phyloP scores from a whole-genome alignment of 1,140 invertebrate genomes.

The Dysdera silvatica region DNA sequence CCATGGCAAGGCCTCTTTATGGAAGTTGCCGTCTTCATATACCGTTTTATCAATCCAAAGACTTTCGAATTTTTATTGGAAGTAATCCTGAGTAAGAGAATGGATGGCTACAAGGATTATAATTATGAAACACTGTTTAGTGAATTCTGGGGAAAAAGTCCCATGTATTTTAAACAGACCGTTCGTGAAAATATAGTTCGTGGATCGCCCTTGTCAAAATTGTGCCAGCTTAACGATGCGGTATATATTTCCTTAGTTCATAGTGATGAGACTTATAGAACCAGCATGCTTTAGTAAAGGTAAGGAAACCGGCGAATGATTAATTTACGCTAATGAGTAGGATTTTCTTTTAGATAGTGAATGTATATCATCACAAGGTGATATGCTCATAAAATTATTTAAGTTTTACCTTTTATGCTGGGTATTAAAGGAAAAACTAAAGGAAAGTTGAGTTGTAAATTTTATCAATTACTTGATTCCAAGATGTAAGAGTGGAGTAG shows the following conservation, averaged over 20 bases:
- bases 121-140: slow-evolving; percentile 22
- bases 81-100: neutral
- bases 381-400: slow-evolving; percentile 6
- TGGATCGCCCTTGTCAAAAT: neutral
- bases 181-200: neutral
- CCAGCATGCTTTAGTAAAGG: neutral
- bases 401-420: neutral
- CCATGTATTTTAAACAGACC: neutral
- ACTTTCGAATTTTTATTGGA: neutral
- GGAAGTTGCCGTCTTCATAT: slow-evolving; percentile 13
- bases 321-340: neutral
- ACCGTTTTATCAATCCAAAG: slow-evolving; percentile 8
- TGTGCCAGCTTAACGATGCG: neutral
- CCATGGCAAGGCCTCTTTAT: slow-evolving; percentile 18
- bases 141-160: slow-evolving; percentile 17
- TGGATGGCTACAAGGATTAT: slow-evolving; percentile 8
- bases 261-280: slow-evolving; percentile 6
- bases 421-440: neutral
- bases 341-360: slow-evolving; percentile 11
- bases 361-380: slow-evolving; percentile 4
- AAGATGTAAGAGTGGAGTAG: slow-evolving; percentile 6
- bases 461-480: slow-evolving; percentile 13
- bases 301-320: neutral
- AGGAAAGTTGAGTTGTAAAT: neutral
- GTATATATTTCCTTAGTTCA: slow-evolving; percentile 1